A percentile compares a stretch with the other conserved stretches of the same genome.
Evolutionary conservation across 2,888 invertebrate genomes (phyloP).

Genomic region (Habrosyne pyritoides): DNA sequence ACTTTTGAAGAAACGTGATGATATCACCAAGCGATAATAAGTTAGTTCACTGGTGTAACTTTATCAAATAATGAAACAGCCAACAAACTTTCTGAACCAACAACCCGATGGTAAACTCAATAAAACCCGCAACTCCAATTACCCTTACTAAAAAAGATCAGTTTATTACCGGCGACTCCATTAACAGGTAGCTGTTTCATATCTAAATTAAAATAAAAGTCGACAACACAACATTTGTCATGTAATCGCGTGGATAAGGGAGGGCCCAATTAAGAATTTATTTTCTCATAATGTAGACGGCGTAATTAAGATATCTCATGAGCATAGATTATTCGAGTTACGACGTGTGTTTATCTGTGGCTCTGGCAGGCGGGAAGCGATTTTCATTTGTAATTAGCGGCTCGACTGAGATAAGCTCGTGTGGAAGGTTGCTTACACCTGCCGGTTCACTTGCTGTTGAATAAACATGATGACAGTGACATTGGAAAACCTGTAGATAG

Average conservation of each 20-base stretch:
- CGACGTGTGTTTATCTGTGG: conserved; percentile 55
- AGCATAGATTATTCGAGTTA: conserved; percentile 53
- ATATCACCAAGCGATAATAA: too few relatives aligned
- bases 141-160: background rate
- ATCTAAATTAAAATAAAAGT: conserved; percentile 36
- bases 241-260: conserved; percentile 49
- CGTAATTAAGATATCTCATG: conserved; percentile 66
- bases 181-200: conserved; percentile 12
- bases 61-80: background rate
- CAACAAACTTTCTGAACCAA: background rate
- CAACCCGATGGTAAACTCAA: background rate
- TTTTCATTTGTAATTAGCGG: conserved; percentile 68
- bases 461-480: background rate
- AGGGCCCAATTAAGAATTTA: conserved; percentile 62
- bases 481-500: too few relatives aligned
- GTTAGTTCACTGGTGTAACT: too few relatives aligned
- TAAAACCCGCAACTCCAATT: background rate
- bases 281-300: conserved; percentile 40
- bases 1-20: background rate
- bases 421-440: background rate
- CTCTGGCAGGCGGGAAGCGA: conserved; percentile 56
- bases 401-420: conserved; percentile 41
- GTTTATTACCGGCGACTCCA: conserved; percentile 9
- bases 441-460: conserved; percentile 20
- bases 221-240: conserved; percentile 51